phyloP scores from a whole-genome alignment of 2,113 vertebrate genomes.

The Edolisoma coerulescens region DNA sequence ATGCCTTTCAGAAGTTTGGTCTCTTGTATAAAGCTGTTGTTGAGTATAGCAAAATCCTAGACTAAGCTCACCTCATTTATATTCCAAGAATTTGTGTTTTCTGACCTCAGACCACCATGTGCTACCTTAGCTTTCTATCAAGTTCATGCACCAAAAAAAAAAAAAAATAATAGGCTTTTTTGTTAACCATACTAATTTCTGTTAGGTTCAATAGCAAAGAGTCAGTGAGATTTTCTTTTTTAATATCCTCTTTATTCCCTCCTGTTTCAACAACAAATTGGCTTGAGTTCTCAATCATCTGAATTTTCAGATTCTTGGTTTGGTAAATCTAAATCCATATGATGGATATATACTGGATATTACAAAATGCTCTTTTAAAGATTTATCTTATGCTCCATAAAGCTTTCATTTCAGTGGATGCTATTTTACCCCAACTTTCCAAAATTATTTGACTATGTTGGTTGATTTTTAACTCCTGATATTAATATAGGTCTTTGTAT shows the following conservation, averaged over 20 bases:
- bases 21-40: not conserved
- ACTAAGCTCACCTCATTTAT: not conserved
- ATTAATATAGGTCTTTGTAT: not conserved
- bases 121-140: not conserved
- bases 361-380: not conserved
- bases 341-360: not conserved
- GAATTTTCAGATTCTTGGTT: not conserved
- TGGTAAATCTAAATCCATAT: not conserved
- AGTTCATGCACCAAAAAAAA: not conserved
- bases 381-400: not conserved
- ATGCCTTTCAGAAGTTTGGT: not conserved
- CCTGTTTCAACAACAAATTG: not conserved
- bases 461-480: not conserved
- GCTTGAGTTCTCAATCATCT: not conserved
- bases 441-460: not conserved
- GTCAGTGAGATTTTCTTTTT: not conserved
- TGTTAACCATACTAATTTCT: not conserved
- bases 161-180: not conserved
- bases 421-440: not conserved
- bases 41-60: not conserved
- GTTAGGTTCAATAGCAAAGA: not conserved
- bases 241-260: not conserved
- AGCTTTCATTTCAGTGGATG: not conserved
- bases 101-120: not conserved
- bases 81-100: not conserved